Base-by-base conservation (phyloP, 2,888 invertebrate genomes). In the Lissocephala sabroskyi region DNA sequence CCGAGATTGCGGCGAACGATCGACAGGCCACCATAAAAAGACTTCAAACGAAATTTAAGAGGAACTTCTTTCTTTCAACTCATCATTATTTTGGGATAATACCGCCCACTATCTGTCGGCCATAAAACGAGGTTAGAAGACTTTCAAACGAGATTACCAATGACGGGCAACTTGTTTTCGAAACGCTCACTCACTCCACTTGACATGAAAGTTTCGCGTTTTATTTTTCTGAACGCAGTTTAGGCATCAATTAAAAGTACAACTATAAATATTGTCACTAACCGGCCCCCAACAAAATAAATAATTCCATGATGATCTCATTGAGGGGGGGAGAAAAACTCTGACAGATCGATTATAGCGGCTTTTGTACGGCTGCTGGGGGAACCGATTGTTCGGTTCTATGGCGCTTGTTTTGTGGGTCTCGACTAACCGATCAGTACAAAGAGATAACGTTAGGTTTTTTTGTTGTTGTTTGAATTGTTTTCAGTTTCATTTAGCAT, bases 291-390 rank as follows among this genome's bases (percentile, higher is more conserved):
- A 52, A 45, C 59, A 53, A 59, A 56, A 70, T 65, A 66, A 71
- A 67, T 61, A 61, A 71, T 71, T 65, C 75, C 61, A 55, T 49
- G 67, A 78, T 74, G 73, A 74, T 74, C 73, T 74, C 78, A 54
- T 45, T 10, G 35, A 35, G 42, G 3, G 10, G 14, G 41, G 33
- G n/a, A n/a, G n/a, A n/a, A n/a, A n/a, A n/a, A n/a, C n/a, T n/a
- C n/a, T n/a, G n/a, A 33, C 33, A 33, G 33, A 5, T 14, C 44
- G 14, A 32, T 36, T 16, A 16, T 35, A 14, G 56, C 47, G 58
- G 50, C 30, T 35, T 33, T 73, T 73, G 55, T 76, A 58, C 53
- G 64, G 73, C 68, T 66, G 63, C 67, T 46, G 23, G 19, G 18
- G 32, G n/a, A 32, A 35, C 14, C 14, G 56, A 50, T 56, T 54